Conservation (phyloP, 2,113 vertebrate species). For the Pundamilia nyererei region DNA sequence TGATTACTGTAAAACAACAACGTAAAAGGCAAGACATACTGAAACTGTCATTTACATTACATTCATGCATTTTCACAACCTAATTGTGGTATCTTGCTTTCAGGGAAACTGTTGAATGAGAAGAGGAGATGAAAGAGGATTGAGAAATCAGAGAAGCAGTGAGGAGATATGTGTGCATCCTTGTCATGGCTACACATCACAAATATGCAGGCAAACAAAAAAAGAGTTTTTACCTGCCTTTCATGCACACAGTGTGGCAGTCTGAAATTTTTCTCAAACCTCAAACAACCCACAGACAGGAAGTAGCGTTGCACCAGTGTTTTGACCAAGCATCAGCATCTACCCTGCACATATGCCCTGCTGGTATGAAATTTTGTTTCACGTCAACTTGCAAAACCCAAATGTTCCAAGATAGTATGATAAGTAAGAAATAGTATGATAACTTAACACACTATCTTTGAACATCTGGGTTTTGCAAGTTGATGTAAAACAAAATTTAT, state of each 20-base stretch:
- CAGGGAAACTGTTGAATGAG: not conserved
- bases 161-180: not conserved
- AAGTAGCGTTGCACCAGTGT: not conserved
- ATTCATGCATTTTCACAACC: not conserved
- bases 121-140: not conserved
- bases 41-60: slow-evolving; percentile 9
- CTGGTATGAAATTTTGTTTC: not conserved
- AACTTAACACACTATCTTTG: not conserved
- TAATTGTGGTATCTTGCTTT: not conserved
- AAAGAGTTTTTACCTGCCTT: not conserved
- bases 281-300: not conserved
- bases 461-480: not conserved
- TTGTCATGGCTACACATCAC: not conserved
- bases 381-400: not conserved
- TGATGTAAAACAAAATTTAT: not conserved
- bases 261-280: not conserved
- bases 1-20: not conserved
- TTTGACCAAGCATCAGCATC: not conserved
- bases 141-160: not conserved
- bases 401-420: not conserved
- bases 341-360: not conserved
- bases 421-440: not conserved
- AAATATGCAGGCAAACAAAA: not conserved
- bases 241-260: not conserved
- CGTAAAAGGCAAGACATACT: not conserved